These are phyloP conservation scores for Myocastor coypus DNA, from an alignment of 2,113 vertebrate species.

Conservation along the genomic window DNA sequence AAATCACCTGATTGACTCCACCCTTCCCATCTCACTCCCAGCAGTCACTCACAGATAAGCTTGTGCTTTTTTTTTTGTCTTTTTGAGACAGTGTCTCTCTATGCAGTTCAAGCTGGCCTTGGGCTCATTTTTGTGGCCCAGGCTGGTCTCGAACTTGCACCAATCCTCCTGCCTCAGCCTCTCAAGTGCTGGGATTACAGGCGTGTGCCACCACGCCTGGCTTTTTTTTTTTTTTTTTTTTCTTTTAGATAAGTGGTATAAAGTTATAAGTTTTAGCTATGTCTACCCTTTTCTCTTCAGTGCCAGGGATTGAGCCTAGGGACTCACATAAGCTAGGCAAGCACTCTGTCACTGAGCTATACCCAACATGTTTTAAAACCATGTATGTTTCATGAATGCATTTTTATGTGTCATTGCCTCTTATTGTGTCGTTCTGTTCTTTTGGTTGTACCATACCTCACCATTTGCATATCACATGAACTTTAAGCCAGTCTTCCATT, in stretches of 20 bases:
- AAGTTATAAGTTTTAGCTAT: slow-evolving; percentile 1
- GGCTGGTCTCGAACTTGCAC: no score
- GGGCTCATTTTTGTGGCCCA: no score
- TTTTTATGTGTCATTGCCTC: not conserved
- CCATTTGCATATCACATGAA: not conserved
- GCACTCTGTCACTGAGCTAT: not conserved
- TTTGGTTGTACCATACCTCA: not conserved
- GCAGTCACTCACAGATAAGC: no score
- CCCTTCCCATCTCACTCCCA: not conserved
- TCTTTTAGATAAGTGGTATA: not conserved
- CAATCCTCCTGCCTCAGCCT: no score
- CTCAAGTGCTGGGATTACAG: no score
- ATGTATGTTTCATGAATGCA: not conserved
- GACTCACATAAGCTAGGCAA: not conserved
- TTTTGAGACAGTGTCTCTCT: no score
- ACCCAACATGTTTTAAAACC: not conserved
- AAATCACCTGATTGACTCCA: not conserved
- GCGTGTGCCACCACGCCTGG: no score
- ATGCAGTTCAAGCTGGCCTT: no score
- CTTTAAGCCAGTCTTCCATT: not conserved
- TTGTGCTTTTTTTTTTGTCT: not conserved
- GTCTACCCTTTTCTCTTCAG: not conserved
- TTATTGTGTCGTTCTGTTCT: not conserved
- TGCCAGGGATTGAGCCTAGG: not conserved
- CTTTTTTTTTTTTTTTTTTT: not conserved